A percentile compares a stretch with the other conserved stretches of the same genome.
Evolutionary conservation across 2,113 vertebrate species (phyloP).

Genomic region (Pristiophorus japonicus): DNA sequence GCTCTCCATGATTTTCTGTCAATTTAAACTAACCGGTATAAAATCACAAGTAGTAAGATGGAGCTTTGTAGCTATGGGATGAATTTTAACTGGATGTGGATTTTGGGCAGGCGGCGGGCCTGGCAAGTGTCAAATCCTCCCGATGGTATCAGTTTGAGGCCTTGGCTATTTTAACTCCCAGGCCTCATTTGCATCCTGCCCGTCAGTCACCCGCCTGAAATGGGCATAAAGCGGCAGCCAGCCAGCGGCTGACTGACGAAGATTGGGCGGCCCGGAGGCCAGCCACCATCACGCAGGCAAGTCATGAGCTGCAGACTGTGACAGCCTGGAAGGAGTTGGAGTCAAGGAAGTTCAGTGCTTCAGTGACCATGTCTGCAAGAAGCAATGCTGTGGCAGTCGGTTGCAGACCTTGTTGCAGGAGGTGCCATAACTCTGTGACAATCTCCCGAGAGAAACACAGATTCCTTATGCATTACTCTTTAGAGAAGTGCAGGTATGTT

Average conservation of each 20-base stretch:
- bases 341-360: neutral
- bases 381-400: neutral
- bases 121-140: too few relatives aligned
- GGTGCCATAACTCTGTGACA: neutral
- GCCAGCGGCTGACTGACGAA: neutral
- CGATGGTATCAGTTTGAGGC: too few relatives aligned
- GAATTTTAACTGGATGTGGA: neutral
- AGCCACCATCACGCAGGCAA: neutral
- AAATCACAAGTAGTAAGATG: neutral
- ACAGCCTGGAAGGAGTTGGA: neutral
- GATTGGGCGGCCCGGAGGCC: neutral
- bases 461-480: neutral
- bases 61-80: neutral
- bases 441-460: neutral
- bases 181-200: neutral
- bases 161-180: neutral
- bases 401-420: neutral
- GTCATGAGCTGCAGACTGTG: neutral
- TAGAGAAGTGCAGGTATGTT: neutral
- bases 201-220: neutral
- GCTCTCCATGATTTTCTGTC: neutral
- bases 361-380: neutral
- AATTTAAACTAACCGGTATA: neutral
- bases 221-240: neutral
- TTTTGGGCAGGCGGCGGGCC: neutral